These are phyloP conservation scores for Bathybates hornii DNA, from an alignment of 2,113 vertebrate genomes.

Conservation along the genomic window DNA sequence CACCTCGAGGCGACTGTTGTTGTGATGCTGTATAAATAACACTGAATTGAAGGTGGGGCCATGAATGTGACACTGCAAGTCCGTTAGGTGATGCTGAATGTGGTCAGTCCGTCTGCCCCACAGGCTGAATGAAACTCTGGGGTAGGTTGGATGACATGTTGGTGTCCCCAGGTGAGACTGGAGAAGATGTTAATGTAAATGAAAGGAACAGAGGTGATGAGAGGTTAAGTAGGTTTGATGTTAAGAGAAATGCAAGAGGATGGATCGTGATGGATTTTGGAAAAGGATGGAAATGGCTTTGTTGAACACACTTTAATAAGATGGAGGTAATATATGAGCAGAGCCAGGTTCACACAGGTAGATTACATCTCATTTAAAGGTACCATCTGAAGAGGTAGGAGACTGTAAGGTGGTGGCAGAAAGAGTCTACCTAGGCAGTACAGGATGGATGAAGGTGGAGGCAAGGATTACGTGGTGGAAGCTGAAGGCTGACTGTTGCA, in stretches of 20 bases:
- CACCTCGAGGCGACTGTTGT: neutral
- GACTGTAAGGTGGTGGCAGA: neutral
- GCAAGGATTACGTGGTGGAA: neutral
- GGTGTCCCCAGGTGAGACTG: rapidly evolving
- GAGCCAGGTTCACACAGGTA: neutral
- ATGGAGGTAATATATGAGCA: neutral
- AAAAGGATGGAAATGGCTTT: neutral
- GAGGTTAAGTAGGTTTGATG: neutral
- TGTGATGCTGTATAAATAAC: neutral
- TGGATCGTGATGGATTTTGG: neutral
- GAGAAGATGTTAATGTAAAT: neutral
- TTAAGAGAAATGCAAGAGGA: neutral
- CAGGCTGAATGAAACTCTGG: neutral
- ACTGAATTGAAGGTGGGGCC: neutral
- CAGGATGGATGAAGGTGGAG: neutral
- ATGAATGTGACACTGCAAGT: neutral
- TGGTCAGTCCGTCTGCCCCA: neutral
- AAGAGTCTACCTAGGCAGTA: neutral
- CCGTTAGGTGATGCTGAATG: neutral
- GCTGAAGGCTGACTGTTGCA: neutral
- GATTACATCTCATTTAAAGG: neutral
- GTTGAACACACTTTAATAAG: neutral
- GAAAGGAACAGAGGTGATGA: neutral
- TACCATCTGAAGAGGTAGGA: neutral
- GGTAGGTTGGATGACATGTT: neutral